Conservation (phyloP, 2,113 vertebrate genomes). For the Alethe castanea region DNA sequence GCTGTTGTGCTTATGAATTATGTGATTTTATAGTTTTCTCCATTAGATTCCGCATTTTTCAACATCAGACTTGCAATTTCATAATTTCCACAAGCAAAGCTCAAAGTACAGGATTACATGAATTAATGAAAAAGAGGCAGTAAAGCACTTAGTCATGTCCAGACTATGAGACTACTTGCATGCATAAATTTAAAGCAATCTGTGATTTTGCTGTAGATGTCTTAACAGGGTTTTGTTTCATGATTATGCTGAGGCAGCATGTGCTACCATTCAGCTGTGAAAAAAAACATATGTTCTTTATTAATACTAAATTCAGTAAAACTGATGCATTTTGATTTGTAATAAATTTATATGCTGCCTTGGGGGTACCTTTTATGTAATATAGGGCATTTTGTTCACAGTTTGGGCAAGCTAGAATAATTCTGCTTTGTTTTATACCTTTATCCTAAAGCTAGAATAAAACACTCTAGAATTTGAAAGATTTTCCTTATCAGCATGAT, state of each 20-base stretch:
- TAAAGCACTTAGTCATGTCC: neutral
- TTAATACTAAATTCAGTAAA: slow-evolving; percentile 43
- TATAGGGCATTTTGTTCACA: neutral
- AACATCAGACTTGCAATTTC: slow-evolving; percentile 3
- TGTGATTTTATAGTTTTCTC: neutral
- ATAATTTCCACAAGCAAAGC: neutral
- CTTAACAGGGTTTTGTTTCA: neutral
- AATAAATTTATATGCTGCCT: slow-evolving; percentile 24
- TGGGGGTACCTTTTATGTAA: neutral
- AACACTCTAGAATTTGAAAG: neutral
- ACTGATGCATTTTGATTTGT: slow-evolving; percentile 12
- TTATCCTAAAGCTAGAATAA: neutral
- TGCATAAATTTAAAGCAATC: neutral
- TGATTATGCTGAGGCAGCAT: neutral
- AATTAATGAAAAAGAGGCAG: neutral
- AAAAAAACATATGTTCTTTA: slow-evolving; percentile 30
- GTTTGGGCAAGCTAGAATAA: neutral
- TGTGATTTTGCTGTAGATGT: neutral
- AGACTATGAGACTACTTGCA: neutral
- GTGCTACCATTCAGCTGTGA: neutral
- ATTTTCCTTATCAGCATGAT: neutral
- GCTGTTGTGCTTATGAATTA: neutral
- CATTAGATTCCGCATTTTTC: neutral
- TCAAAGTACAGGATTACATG: neutral
- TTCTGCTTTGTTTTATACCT: neutral